phyloP scores from a whole-genome alignment of 2,888 invertebrate species.

The Rotaria socialis region DNA sequence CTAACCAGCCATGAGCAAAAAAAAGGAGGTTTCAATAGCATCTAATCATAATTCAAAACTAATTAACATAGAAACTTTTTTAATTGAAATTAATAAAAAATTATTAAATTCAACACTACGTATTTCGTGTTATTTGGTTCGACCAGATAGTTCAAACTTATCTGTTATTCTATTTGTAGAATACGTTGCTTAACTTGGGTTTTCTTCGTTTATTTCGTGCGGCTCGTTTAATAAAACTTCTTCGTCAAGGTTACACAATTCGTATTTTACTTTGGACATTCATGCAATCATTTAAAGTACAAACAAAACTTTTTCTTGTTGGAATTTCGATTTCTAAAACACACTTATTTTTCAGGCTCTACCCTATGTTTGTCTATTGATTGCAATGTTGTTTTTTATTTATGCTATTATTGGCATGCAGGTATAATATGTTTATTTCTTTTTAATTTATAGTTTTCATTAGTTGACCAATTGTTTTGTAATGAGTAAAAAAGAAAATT shows the following conservation, averaged over 20 bases:
- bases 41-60: too few species aligned
- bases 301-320: background rate
- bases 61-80: too few species aligned
- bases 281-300: slow-evolving; percentile 96
- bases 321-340: slow-evolving; percentile 49
- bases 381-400: slow-evolving; percentile 99
- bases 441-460: background rate
- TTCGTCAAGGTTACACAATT: slow-evolving; percentile 98
- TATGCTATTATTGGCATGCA: slow-evolving; percentile 99
- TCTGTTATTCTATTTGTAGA: background rate
- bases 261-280: slow-evolving; percentile 99
- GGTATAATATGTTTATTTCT: slow-evolving; percentile 53
- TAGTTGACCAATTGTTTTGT: background rate
- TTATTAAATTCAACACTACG: too few species aligned
- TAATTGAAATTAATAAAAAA: too few species aligned
- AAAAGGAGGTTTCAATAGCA: too few species aligned
- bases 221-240: slow-evolving; percentile 94
- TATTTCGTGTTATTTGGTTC: too few species aligned
- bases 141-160: too few species aligned
- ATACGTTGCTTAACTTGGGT: slow-evolving; percentile 75
- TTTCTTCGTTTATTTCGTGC: slow-evolving; percentile 97
- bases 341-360: slow-evolving; percentile 68
- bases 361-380: slow-evolving; percentile 99
- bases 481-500: background rate
- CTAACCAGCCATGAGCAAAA: too few species aligned